Evolutionary conservation across 2,797 vertebrate genomes (phyloP), one percentile per base, ranked within the genome.

Genomic region (Spizella passerina): DNA sequence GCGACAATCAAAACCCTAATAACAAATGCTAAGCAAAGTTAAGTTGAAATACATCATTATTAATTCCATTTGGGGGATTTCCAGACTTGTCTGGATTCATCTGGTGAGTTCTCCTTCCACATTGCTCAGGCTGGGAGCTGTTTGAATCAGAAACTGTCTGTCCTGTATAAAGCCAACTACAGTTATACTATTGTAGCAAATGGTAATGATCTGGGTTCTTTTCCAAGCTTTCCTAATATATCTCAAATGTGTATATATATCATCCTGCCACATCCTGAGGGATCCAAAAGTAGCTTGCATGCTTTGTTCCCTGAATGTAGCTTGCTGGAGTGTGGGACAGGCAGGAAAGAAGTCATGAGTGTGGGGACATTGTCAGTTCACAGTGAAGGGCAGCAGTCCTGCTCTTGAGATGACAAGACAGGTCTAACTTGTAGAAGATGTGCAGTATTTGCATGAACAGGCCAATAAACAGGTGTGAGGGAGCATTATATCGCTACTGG

Each of bases 141-240:
- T 83, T 81, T 57, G 72, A 86, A 39, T 86, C 72, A 86, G 91
- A 57, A 88, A 66, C 87, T 87, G 44, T 82, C 43, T 94, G 53
- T 78, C 72, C 76, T 47, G 13, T 63, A 7, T 44, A 70, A 86
- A 86, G 70, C 63, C 85, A 93, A 44, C 87, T 76, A 72, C 1
- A 2, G 63, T 82, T 72, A 49, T 46, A 60, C 73, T 4, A 0
- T 83, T 88, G 55, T 53, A 94, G 77, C 70, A 90, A 83, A 86
- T 83, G 1, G 6, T 53, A 88, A 73, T 6, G 66, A 90, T 86
- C 66, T 95, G 73, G 47, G n/a, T 86, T 94, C 66, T 83, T 84
- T 86, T 94, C 85, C 90, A 91, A 66, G 66, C 73, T 88, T 88
- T 95, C 82, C 66, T 88, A 91, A 95, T 94, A 73, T 83, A 82